Conservation (phyloP, 2,113 vertebrate species). For the Plectropomus leopardus region DNA sequence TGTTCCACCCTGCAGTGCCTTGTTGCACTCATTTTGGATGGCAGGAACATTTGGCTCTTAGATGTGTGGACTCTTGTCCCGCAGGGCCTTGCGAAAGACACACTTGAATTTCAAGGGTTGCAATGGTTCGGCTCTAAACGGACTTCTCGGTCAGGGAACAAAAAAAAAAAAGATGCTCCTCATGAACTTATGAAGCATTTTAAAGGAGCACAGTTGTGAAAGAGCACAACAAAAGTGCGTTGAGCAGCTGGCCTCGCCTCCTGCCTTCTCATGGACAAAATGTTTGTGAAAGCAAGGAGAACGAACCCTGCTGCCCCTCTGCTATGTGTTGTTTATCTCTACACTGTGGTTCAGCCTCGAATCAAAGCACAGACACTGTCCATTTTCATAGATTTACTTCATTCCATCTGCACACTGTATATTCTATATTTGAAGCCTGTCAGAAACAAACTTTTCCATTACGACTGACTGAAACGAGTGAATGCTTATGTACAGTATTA, state of each 20-base stretch:
- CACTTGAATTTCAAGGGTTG: slow-evolving; percentile 30
- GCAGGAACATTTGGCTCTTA: slow-evolving; percentile 53
- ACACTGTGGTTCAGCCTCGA: slow-evolving; percentile 56
- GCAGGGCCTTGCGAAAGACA: slow-evolving; percentile 39
- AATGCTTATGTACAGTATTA: slow-evolving; percentile 72
- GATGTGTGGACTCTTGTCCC: slow-evolving; percentile 42
- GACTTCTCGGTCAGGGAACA: slow-evolving; percentile 38
- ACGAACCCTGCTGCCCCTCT: slow-evolving; percentile 41
- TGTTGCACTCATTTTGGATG: slow-evolving; percentile 80
- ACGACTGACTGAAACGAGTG: slow-evolving; percentile 69
- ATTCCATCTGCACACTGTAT: slow-evolving; percentile 44
- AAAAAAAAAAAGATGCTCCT: slow-evolving; percentile 23
- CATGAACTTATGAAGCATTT: slow-evolving; percentile 41
- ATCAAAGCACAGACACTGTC: slow-evolving; percentile 64
- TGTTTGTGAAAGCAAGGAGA: slow-evolving; percentile 23
- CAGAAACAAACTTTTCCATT: slow-evolving; percentile 46
- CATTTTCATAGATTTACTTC: slow-evolving; percentile 50
- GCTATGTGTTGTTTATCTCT: slow-evolving; percentile 41
- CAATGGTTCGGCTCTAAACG: slow-evolving; percentile 24
- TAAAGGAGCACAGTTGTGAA: slow-evolving; percentile 35
- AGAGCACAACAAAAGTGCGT: slow-evolving; percentile 46
- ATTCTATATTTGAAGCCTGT: slow-evolving; percentile 56
- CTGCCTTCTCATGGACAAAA: slow-evolving; percentile 52
- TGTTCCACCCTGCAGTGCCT: slow-evolving; percentile 82
- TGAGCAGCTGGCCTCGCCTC: slow-evolving; percentile 30